Conservation (phyloP, 2,797 vertebrate genomes). For the Pelodytes ibericus region DNA sequence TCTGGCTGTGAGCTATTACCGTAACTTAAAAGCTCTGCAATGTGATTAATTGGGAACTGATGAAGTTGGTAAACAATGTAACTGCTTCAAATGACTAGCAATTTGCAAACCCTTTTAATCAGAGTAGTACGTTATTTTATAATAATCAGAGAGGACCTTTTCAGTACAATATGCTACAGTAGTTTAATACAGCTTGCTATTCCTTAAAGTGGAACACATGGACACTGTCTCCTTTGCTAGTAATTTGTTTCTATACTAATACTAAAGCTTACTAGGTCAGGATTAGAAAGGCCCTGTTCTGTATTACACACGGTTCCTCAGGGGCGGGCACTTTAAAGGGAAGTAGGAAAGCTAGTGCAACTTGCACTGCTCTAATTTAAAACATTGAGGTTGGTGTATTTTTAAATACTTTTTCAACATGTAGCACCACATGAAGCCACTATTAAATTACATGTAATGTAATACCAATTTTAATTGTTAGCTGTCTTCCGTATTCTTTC, state of each 20-base stretch:
- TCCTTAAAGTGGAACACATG: neutral
- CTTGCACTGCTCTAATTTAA: too few species aligned
- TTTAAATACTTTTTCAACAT: too few species aligned
- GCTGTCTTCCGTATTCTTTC: too few species aligned
- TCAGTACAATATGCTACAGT: neutral
- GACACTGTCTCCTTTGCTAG: neutral
- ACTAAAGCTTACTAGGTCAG: too few species aligned
- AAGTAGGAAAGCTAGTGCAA: too few species aligned
- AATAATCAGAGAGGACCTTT: neutral
- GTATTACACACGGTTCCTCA: too few species aligned
- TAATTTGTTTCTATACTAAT: neutral
- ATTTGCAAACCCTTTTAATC: constrained; percentile 1
- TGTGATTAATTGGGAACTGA: neutral
- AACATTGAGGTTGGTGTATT: too few species aligned
- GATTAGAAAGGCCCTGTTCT: too few species aligned
- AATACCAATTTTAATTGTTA: too few species aligned
- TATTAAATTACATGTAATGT: too few species aligned
- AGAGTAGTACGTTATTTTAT: neutral
- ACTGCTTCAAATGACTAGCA: neutral
- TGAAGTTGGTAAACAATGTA: constrained; percentile 1
- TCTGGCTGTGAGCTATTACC: neutral
- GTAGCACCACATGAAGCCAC: too few species aligned
- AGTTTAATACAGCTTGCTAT: neutral
- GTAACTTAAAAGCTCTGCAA: neutral
- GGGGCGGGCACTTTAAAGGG: too few species aligned